Conservation (phyloP, 2,113 vertebrate species). For the Hystrix cristata region DNA sequence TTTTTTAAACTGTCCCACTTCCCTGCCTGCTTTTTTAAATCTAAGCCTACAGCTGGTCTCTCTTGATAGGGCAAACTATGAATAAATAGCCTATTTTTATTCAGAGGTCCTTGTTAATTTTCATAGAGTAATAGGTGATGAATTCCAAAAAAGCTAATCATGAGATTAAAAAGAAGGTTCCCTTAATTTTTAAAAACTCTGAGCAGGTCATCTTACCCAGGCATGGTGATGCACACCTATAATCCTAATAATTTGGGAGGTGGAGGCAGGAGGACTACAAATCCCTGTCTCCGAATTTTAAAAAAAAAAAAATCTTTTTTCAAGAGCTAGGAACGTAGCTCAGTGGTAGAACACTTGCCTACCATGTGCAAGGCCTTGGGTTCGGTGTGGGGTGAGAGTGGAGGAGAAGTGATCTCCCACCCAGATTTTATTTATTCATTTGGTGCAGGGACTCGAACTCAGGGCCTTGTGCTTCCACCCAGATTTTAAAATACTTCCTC, state of each 20-base stretch:
- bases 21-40: neutral
- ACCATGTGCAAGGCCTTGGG: neutral
- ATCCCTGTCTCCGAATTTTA: neutral
- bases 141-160: neutral
- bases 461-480: no score
- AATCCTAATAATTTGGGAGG: neutral
- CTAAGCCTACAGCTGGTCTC: neutral
- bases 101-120: neutral
- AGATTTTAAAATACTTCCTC: conserved; percentile 7
- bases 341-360: neutral
- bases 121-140: neutral
- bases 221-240: neutral
- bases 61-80: neutral
- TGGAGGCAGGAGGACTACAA: neutral
- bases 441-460: no score
- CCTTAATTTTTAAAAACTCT: neutral
- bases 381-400: neutral
- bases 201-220: neutral
- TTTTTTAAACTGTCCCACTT: neutral
- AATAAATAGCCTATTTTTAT: neutral
- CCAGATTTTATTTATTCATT: neutral
- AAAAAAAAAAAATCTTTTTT: neutral
- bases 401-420: neutral
- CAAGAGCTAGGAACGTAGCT: neutral
- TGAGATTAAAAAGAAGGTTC: neutral